These are phyloP conservation scores for Heloderma charlesbogerti DNA, from an alignment of 2,113 vertebrate genomes.

Conservation along the genomic window DNA sequence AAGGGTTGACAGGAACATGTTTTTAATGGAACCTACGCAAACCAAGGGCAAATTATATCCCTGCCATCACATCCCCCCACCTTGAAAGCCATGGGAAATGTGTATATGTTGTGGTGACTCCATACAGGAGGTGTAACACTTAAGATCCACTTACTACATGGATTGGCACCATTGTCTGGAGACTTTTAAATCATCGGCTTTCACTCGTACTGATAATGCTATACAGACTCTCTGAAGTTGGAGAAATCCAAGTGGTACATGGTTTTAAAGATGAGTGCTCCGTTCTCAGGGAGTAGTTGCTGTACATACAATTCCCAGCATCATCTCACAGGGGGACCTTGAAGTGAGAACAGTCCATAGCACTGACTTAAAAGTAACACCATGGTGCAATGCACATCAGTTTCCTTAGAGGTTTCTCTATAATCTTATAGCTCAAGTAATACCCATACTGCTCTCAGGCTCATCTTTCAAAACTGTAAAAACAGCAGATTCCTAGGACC, in stretches of 20 bases:
- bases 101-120: too few species aligned
- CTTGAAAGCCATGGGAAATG: too few species aligned
- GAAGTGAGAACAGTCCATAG: background rate
- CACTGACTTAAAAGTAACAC: background rate
- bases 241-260: background rate
- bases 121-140: too few species aligned
- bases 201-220: too few species aligned
- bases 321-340: background rate
- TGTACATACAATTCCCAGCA: background rate
- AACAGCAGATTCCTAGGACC: background rate
- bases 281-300: background rate
- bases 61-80: too few species aligned
- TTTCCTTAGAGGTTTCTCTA: background rate
- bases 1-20: rapidly evolving
- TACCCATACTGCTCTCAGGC: too few species aligned
- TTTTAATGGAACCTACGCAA: background rate
- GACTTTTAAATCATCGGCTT: too few species aligned
- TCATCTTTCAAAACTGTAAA: background rate
- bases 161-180: too few species aligned
- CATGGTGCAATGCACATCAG: background rate
- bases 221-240: rapidly evolving
- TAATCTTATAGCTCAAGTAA: background rate
- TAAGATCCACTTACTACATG: too few species aligned
- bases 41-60: too few species aligned
- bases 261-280: too few species aligned